Evolutionary conservation across 2,113 vertebrate genomes (phyloP), one percentile per base, ranked within the genome.

Genomic region (Elgaria multicarinata): DNA sequence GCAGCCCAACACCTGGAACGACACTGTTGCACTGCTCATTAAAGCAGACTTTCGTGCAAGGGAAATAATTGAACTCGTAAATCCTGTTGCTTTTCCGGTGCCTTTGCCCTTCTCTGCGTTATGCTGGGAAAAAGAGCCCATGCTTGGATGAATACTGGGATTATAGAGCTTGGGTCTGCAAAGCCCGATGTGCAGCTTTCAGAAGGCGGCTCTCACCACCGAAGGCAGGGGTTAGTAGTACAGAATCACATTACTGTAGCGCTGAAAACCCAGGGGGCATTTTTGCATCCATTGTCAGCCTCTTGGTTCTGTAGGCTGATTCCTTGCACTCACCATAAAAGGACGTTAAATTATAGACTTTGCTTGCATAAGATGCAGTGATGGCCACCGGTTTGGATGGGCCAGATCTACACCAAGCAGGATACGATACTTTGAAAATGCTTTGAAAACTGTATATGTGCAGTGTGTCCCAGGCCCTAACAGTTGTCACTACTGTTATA

Each of bases 1-100:
- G 50, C 50, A 39, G 53, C 84, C 71, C 50, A 24, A 26, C n/a
- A 10, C 66, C 77, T 36, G 3, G 1, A 12, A 3, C 3, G 2
- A 39, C 44, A 22, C 20, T 22, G 8, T 55, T 55, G 46, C 24
- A 14, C 18, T 55, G 77, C 66, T 81, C 50, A 72, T 88, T 62
- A 58, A 39, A 81, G 46, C 20, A 13, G 36, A 14, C 78, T 55
- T 81, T 44, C n/a, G 67, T 55, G 77, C 77, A 55, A 87, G 67
- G n/a, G 50, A 88, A 81, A 71, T 55, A 88, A 85, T 55, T 55
- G 46, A 72, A 88, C 46, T 44, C 78, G 44, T 81, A 81, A 72
- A 81, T 88, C 87, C 46, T 81, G 39, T 13, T 33, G 78, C 66
- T 72, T 81, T 36, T 53, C 76, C 53, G 55, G 50, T 20, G 14